These are phyloP conservation scores for Aporrectodea caliginosa DNA, from an alignment of 1,140 invertebrate genomes.

Conservation along the genomic window DNA sequence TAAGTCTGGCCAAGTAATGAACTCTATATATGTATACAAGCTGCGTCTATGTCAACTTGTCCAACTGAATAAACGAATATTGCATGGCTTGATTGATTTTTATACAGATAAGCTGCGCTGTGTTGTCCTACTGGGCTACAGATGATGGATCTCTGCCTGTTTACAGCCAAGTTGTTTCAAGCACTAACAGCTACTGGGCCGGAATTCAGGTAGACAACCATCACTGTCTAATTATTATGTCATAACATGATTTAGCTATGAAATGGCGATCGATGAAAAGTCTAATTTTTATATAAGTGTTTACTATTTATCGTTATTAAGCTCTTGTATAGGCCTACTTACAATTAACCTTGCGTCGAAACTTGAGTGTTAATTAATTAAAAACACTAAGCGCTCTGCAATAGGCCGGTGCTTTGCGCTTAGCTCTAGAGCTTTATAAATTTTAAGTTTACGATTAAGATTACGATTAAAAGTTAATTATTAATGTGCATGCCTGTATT, in stretches of 20 bases:
- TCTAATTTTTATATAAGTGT: neutral
- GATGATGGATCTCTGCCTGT: neutral
- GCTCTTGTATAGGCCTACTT: neutral
- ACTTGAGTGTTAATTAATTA: neutral
- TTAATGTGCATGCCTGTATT: too few species aligned
- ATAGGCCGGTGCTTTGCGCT: too few species aligned
- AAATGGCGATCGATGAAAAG: neutral
- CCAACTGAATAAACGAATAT: neutral
- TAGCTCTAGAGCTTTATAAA: too few species aligned
- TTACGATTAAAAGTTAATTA: too few species aligned
- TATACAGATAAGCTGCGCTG: neutral
- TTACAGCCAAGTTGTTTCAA: neutral
- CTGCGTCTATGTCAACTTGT: neutral
- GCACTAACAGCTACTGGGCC: neutral
- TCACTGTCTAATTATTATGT: neutral
- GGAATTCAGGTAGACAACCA: neutral
- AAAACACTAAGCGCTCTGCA: too few species aligned
- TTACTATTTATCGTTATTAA: neutral
- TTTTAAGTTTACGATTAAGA: too few species aligned
- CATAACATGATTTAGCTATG: neutral
- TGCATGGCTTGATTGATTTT: neutral
- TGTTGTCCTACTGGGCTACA: neutral
- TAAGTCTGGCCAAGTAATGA: neutral
- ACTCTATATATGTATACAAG: neutral
- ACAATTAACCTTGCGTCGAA: neutral